phyloP scores from a whole-genome alignment of 2,797 vertebrate genomes.

The Peromyscus melanophrys region DNA sequence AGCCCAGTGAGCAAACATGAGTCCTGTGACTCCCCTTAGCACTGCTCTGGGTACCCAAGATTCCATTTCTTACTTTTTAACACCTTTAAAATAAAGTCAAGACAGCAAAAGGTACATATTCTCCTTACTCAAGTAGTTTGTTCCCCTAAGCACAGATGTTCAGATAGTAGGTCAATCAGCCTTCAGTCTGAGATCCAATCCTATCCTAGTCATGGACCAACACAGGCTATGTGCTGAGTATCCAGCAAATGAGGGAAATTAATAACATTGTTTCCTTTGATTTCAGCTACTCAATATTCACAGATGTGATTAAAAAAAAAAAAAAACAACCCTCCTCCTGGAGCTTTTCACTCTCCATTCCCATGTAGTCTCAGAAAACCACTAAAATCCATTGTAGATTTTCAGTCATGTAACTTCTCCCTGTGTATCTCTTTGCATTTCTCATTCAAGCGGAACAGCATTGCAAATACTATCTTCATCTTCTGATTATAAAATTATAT shows the following conservation, averaged over 20 bases:
- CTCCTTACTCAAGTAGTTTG: not conserved
- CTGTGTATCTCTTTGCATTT: not conserved
- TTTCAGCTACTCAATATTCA: not conserved
- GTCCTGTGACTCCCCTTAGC: not conserved
- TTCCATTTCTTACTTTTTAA: not conserved
- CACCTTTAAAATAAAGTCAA: too few species aligned
- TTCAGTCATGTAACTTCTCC: not conserved
- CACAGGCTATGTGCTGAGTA: not conserved
- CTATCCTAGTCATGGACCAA: rapidly evolving
- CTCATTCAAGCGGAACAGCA: not conserved
- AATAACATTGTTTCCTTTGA: not conserved
- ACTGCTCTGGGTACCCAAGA: not conserved
- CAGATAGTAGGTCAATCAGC: not conserved
- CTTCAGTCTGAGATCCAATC: not conserved
- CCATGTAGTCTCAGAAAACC: not conserved
- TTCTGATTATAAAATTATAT: not conserved
- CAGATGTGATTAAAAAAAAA: not conserved
- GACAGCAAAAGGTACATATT: not conserved
- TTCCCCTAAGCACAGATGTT: not conserved
- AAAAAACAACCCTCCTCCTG: not conserved
- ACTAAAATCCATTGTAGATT: not conserved
- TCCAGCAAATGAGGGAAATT: not conserved
- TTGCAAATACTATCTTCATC: not conserved
- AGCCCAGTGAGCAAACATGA: not conserved
- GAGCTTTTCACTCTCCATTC: not conserved